Conservation (phyloP, 2,113 vertebrate genomes). For the Larimichthys crocea region DNA sequence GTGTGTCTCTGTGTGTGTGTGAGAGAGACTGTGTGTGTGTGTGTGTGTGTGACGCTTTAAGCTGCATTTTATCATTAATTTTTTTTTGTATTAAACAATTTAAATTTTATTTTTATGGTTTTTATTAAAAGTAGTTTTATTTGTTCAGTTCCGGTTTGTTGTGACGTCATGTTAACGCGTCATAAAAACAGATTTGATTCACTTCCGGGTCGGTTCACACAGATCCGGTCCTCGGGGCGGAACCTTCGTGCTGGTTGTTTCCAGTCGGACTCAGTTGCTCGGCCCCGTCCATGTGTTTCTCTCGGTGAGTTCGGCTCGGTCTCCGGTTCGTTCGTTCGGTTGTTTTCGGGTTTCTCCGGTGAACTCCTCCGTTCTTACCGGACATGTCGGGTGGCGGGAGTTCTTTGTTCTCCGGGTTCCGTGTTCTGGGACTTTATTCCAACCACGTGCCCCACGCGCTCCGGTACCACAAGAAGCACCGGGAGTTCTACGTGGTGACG, state of each 20-base stretch:
- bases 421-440: constrained; percentile 91
- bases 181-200: too few species aligned
- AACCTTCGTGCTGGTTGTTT: constrained; percentile 46
- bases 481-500: constrained; percentile 90
- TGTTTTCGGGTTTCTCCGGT: not conserved
- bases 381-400: constrained; percentile 62
- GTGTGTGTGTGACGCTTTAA: too few species aligned
- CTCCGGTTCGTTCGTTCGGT: not conserved
- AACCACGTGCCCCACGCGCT: constrained; percentile 91
- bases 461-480: constrained; percentile 90
- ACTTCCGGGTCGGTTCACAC: too few species aligned
- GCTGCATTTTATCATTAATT: too few species aligned
- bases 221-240: constrained; percentile 16
- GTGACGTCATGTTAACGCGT: too few species aligned
- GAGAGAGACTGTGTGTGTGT: too few species aligned
- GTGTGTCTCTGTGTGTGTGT: too few species aligned
- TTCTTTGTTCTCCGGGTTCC: constrained; percentile 88
- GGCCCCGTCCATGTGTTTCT: not conserved
- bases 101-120: too few species aligned
- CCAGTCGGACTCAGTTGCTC: constrained; percentile 22
- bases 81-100: too few species aligned
- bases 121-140: too few species aligned
- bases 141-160: too few species aligned
- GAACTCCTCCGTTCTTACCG: not conserved
- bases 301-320: not conserved